phyloP scores from a whole-genome alignment of 2,797 vertebrate genomes.

The Coranthus polyacanthus region DNA sequence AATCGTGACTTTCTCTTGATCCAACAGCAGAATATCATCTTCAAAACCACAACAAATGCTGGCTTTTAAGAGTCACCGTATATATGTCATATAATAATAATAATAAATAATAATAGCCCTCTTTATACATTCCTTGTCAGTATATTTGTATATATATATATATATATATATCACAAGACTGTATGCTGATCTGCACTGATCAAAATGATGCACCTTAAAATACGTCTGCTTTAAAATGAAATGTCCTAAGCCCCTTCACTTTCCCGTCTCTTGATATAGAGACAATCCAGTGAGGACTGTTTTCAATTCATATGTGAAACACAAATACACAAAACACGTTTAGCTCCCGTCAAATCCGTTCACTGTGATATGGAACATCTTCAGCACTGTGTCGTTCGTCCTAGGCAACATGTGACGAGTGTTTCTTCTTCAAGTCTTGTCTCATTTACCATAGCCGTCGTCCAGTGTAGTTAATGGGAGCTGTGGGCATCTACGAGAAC shows the following conservation, averaged over 20 bases:
- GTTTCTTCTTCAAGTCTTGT: slow-evolving; percentile 13
- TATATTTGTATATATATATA: slow-evolving; percentile 36
- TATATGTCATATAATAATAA: neutral
- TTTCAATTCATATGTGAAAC: slow-evolving; percentile 5
- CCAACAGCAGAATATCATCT: neutral
- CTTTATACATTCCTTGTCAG: neutral
- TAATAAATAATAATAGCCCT: neutral
- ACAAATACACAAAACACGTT: slow-evolving; percentile 49
- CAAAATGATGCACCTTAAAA: slow-evolving; percentile 18
- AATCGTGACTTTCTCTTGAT: neutral
- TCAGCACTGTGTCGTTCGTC: slow-evolving; percentile 23
- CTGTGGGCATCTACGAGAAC: slow-evolving; percentile 92
- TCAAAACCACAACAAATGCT: neutral
- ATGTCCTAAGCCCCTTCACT: slow-evolving; percentile 1
- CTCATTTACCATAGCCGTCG: slow-evolving; percentile 91
- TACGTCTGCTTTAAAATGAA: neutral
- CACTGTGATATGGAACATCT: slow-evolving; percentile 19
- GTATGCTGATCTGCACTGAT: slow-evolving; percentile 6
- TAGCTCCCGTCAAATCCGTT: slow-evolving; percentile 20
- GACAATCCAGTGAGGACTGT: too few relatives aligned
- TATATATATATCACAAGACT: slow-evolving; percentile 34
- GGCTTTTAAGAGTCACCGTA: neutral
- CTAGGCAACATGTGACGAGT: slow-evolving; percentile 29
- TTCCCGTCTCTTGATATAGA: slow-evolving; percentile 8
- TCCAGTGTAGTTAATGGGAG: slow-evolving; percentile 96